These are phyloP conservation scores for Poeciliopsis turneri DNA, from an alignment of 2,797 vertebrate genomes.

Conservation along the genomic window DNA sequence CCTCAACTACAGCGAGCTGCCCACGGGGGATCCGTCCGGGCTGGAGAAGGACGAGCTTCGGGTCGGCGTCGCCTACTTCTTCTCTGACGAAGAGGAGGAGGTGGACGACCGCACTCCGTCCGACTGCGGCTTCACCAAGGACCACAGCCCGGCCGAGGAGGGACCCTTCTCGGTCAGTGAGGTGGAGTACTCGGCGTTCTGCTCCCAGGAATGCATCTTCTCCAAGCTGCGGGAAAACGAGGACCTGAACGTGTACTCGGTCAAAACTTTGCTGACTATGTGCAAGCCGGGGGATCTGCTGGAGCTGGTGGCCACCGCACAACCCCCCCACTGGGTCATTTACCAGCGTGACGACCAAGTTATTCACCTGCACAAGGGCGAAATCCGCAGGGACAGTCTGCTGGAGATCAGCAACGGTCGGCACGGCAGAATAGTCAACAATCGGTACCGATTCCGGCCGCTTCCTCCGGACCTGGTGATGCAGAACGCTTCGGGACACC, in stretches of 20 bases:
- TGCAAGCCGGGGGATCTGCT: constrained; percentile 97
- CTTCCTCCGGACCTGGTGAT: constrained; percentile 95
- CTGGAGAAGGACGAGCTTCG: constrained; percentile 99
- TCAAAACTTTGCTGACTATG: constrained; percentile 89
- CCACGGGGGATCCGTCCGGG: constrained; percentile 98
- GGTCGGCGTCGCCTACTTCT: constrained; percentile 99
- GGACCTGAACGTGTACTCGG: constrained; percentile 91
- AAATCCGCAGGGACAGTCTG: constrained; percentile 97
- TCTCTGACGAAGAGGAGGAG: constrained; percentile 99
- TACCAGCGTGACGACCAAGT: constrained; percentile 92
- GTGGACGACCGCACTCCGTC: constrained; percentile 95
- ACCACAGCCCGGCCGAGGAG: constrained; percentile 85
- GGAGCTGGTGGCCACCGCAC: constrained; percentile 89
- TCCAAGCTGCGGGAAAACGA: constrained; percentile 96
- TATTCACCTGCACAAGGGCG: constrained; percentile 95
- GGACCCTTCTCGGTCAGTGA: constrained; percentile 89
- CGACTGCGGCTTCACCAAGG: constrained; percentile 88
- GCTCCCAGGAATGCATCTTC: constrained; percentile 98
- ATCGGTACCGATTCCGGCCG: constrained; percentile 96
- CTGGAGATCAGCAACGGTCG: constrained; percentile 89
- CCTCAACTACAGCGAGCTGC: constrained; percentile 99
- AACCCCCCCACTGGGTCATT: constrained; percentile 95
- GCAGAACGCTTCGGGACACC: constrained; percentile 96
- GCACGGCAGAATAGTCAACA: constrained; percentile 95
- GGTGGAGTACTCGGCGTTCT: constrained; percentile 95